Evolutionary conservation across 2,888 invertebrate species (phyloP), one percentile per base, ranked within the genome.

Genomic region (Epistrophe eligans): DNA sequence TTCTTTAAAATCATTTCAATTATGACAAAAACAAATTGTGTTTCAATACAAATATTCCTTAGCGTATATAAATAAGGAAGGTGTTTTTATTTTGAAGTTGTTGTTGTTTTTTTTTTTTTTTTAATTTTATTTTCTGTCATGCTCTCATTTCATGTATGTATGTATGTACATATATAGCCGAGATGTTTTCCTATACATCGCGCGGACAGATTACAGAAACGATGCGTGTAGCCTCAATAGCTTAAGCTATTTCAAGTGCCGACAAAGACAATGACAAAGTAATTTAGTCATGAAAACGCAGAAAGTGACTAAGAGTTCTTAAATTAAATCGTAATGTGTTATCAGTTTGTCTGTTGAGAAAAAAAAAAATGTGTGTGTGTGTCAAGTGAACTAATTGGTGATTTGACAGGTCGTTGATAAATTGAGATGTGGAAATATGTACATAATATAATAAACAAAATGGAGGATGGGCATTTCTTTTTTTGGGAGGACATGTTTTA

Each of bases 271-370:
- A 73, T 79, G 84, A 55, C 55, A 55, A 55, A 76, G 71, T 66
- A 71, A 79, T 84, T 80, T 76, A 84, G 76, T 84, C 80, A 84
- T 71, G 64, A 71, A 71, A 74, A 79, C 24, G 24, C 48, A 40
- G 2, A 57, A 38, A 72, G 45, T 84, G 84, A 84, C 74, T 70
- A 73, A 84, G 67, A 43, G 79, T 74, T 79, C 70, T 71, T 74
- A 84, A 79, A 74, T 72, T 80, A 80, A 84, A 84, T 76, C 76
- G 64, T 55, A 64, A 67, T 17, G 79, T 71, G 64, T 62, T 70
- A 76, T 74, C 83, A 60, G 57, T 52, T 60, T 45, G 50, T 66
- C 28, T 48, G 32, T 9, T 28, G 17, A 11, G 10, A 45, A 64
- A 43, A 35, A 11, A 40, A 19, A 5, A 76, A 64, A 35, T 57